Base-by-base conservation (phyloP, 2,888 invertebrate species). In the Endotricha flammealis region DNA sequence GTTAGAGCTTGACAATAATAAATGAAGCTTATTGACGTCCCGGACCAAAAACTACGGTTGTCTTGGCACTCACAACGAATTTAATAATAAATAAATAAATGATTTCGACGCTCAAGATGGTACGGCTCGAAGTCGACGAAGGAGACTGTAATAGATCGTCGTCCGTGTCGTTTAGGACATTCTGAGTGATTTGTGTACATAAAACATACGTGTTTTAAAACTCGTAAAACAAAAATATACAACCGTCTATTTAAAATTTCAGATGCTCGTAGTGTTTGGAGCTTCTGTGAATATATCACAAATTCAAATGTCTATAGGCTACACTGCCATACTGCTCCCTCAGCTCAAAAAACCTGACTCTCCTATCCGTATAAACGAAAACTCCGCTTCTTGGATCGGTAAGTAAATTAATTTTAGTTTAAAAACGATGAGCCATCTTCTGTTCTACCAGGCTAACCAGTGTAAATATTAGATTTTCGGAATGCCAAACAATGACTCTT, bases 291-390 rank as follows among this genome's bases (percentile, higher is more conserved):
- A 71, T 44, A 65, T 57, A 12, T 57, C 76, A 3, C 64, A 71
- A 0, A 63, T 65, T 42, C 73, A 73, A 12, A 56, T 62, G 38
- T 42, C 65, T 31, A 52, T 73, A 31, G 90, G 90, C 2, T 90
- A 83, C 57, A 88, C 89, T 0, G 88, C 89, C 0, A 74, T 89
- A 14, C 58, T 90, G 37, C 59, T 90, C 36, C 90, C 90, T 0
- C 89, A 90, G 57, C 71, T 90, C 16, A 64, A 73, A 41, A 23
- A 48, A 1, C 50, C 56, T 4, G 61, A 51, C 12, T 61, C 72
- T 1, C 41, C 50, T 4, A 64, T 86, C 7, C 46, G 41, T 0
- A 61, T 87, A 13, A 66, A 61, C 5, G 52, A 60, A 16, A 70
- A 75, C 1, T 61, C 79, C 37, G 77, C 70, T 0, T 89, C 89